These are phyloP conservation scores for Columba guinea DNA, from an alignment of 2,797 vertebrate genomes.

Conservation along the genomic window DNA sequence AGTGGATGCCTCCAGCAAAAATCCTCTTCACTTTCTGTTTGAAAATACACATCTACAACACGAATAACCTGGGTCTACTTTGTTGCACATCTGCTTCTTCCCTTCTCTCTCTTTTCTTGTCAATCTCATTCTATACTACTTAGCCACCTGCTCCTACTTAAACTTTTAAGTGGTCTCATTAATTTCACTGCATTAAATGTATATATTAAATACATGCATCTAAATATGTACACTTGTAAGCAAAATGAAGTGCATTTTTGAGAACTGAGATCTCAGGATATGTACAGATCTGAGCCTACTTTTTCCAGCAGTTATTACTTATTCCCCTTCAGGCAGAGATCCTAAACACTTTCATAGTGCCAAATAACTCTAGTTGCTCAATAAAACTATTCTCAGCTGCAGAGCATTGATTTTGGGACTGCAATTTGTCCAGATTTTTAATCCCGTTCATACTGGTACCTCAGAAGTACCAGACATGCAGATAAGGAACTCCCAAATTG, in stretches of 20 bases:
- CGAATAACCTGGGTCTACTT: background rate
- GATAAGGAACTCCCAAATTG: background rate
- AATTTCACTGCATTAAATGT: background rate
- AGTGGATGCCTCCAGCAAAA: background rate
- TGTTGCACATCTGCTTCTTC: background rate
- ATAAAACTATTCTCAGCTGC: background rate
- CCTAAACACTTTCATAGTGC: background rate
- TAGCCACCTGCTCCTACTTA: background rate
- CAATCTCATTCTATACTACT: background rate
- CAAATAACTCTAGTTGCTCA: background rate
- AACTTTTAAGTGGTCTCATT: background rate
- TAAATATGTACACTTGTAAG: background rate
- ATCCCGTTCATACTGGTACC: background rate
- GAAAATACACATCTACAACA: rapidly evolving
- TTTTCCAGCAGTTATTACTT: background rate
- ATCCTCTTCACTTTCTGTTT: background rate
- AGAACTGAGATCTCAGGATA: background rate
- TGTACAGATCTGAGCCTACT: background rate
- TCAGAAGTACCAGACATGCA: background rate
- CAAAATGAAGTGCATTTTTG: background rate
- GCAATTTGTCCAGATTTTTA: background rate
- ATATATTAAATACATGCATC: background rate
- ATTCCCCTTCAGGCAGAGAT: background rate
- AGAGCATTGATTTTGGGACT: background rate
- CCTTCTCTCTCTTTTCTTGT: background rate